Percentiles rank a stretch among this genome's conserved stretches.
Evolutionary conservation across 2,797 vertebrate species (phyloP).

Genomic region (Rachycentron canadum): DNA sequence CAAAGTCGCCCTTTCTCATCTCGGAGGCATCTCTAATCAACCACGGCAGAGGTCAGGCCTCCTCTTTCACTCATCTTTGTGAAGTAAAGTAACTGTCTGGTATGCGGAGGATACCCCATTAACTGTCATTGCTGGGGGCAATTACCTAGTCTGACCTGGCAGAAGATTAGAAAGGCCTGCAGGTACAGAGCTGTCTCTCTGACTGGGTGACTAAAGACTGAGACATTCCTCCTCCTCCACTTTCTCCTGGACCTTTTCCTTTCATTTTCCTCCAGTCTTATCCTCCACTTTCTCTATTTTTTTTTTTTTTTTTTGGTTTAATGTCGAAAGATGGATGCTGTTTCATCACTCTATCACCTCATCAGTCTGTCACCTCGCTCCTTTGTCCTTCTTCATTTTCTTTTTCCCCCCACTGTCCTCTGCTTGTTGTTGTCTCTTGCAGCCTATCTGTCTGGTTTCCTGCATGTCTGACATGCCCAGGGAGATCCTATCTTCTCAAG

Average conservation of each 20-base stretch:
- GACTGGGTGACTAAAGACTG: constrained; percentile 37
- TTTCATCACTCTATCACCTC: constrained; percentile 39
- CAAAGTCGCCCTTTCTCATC: constrained; percentile 72
- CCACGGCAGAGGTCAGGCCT: constrained; percentile 64
- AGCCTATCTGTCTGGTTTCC: constrained; percentile 74
- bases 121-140: constrained; percentile 79
- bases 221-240: constrained; percentile 55
- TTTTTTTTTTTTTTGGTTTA: neutral
- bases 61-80: constrained; percentile 68
- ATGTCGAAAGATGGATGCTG: constrained; percentile 9
- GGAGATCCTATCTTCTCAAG: constrained; percentile 85
- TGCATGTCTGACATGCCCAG: constrained; percentile 87
- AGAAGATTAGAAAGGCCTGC: constrained; percentile 68
- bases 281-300: neutral
- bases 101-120: constrained; percentile 76
- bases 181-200: constrained; percentile 65
- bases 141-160: constrained; percentile 75
- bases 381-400: constrained; percentile 40
- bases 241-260: constrained; percentile 28
- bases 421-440: constrained; percentile 76
- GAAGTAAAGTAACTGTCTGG: constrained; percentile 71
- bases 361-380: constrained; percentile 41
- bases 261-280: neutral
- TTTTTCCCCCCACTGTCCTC: constrained; percentile 20
- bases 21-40: constrained; percentile 51